Evolutionary conservation across 2,888 invertebrate genomes (phyloP), one percentile per base, ranked within the genome.

Genomic region (Liodrosophila aerea): DNA sequence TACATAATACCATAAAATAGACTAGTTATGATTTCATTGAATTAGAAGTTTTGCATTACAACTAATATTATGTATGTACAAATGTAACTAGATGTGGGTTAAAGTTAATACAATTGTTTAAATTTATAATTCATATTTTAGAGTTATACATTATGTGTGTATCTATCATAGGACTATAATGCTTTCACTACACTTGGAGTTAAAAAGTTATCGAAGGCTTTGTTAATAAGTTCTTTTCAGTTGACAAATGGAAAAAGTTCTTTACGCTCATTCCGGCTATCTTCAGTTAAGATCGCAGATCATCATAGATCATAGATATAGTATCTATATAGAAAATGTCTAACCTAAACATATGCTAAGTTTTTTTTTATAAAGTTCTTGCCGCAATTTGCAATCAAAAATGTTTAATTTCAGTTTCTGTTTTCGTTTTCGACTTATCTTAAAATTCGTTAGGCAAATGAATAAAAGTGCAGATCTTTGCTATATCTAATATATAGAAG

Each of bases 151-250:
- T 22, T 40, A 40, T 39, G 16, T 13, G 7, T 50, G 16, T n/a
- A 27, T 47, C 15, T 54, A 50, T 68, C 31, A 33, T 47, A 66
- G 67, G 68, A 64, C 71, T 81, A 66, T 40, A 41, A 37, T 60
- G 22, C 22, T 64, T 56, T 69, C 61, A 68, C 83, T 82, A 81
- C 76, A 71, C 68, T 83, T 80, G 85, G 81, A 83, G 84, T 80
- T 85, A 69, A 80, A 85, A 74, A 77, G 75, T 72, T 84, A 66
- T 76, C 74, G 77, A 86, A 86, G 85, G 87, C 85, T 84, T 82
- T 80, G 67, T 82, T 84, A 75, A 73, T 86, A 86, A 86, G 86
- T 87, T 87, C 87, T 87, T 77, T 86, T 64, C 67, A 82, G 83
- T 82, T 83, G 69, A 85, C 76, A 85, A 87, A 86, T 74, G 74